A percentile compares a stretch with the other conserved stretches of the same genome.
Evolutionary conservation across 2,113 vertebrate species (phyloP).

Genomic region (Crocuta crocuta): DNA sequence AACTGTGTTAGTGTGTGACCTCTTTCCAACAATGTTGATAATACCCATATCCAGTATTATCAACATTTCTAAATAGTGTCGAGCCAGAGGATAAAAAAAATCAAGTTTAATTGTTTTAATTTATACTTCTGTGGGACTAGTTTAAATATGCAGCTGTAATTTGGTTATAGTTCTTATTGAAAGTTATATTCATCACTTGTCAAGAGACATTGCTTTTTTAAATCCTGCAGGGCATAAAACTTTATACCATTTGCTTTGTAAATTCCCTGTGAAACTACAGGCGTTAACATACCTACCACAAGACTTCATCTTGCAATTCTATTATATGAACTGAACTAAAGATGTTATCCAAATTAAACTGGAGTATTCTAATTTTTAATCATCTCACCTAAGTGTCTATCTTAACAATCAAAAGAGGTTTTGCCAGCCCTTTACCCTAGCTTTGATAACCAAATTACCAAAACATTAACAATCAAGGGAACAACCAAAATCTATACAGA

Average conservation of each 20-base stretch:
- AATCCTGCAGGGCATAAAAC: background rate
- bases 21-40: background rate
- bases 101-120: background rate
- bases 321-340: background rate
- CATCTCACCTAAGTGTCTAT: background rate
- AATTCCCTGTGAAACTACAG: background rate
- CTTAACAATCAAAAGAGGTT: background rate
- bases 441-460: background rate
- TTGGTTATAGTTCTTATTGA: background rate
- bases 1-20: background rate
- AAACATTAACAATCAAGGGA: background rate
- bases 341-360: background rate
- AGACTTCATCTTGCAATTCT: background rate
- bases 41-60: background rate
- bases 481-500: background rate
- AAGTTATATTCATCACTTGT: background rate
- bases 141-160: constrained; percentile 10
- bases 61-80: constrained; percentile 1
- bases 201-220: constrained; percentile 26
- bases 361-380: background rate
- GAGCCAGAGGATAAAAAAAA: background rate
- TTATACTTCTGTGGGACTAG: background rate
- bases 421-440: background rate
- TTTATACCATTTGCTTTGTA: background rate
- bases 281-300: background rate